Conservation (phyloP, 2,888 invertebrate species). For the Gerris lacustris region DNA sequence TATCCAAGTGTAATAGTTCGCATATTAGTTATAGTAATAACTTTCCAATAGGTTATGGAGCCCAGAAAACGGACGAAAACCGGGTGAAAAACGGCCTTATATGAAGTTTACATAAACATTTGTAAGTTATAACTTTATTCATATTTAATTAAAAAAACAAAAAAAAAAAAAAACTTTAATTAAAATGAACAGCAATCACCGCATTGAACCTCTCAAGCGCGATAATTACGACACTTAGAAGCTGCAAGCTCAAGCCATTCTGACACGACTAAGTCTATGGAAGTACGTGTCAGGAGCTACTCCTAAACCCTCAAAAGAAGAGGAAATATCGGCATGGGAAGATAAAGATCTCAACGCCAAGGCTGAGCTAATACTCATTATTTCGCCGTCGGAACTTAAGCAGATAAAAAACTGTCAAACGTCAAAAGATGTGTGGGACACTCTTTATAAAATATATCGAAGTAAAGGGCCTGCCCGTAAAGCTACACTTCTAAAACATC, state of each 20-base stretch:
- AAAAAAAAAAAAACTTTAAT: no score
- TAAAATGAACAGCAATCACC: no score
- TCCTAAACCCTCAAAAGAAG: constrained; percentile 4
- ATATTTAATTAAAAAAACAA: no score
- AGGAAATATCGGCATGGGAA: constrained; percentile 13
- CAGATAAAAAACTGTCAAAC: constrained; percentile 30
- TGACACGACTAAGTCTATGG: constrained; percentile 11
- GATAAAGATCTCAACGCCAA: constrained; percentile 12
- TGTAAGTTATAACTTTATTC: no score
- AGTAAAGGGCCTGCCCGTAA: constrained; percentile 37
- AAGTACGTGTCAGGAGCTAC: constrained; percentile 13
- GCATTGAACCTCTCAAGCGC: no score
- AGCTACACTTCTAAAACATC: constrained; percentile 36
- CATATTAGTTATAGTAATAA: no score
- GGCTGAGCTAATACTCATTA: constrained; percentile 20
- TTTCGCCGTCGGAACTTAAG: constrained; percentile 27
- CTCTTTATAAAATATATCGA: constrained; percentile 34
- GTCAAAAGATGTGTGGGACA: constrained; percentile 35
- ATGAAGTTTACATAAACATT: no score
- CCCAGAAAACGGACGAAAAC: no score
- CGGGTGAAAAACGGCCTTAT: no score
- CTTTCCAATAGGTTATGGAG: no score
- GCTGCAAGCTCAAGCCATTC: constrained; percentile 14
- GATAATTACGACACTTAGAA: constrained; percentile 17
- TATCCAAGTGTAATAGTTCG: no score